Evolutionary conservation across 2,113 vertebrate genomes (phyloP).

Genomic region (Kobus ellipsiprymnus): DNA sequence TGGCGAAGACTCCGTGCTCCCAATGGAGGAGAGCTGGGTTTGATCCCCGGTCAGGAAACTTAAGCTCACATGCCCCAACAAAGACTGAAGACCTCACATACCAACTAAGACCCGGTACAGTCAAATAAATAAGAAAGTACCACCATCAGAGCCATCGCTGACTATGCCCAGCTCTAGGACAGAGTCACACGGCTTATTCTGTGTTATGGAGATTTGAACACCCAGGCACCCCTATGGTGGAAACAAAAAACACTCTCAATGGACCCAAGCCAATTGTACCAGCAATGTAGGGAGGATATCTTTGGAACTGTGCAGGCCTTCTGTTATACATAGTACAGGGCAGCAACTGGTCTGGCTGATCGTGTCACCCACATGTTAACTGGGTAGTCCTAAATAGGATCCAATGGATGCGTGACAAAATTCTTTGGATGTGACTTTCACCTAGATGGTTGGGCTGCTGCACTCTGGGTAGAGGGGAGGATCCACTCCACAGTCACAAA

Average conservation of each 20-base stretch:
- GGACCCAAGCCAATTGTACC: neutral
- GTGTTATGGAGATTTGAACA: neutral
- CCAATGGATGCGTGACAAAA: neutral
- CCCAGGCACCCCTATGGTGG: neutral
- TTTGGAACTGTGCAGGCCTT: neutral
- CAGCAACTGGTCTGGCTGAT: neutral
- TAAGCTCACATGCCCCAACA: neutral
- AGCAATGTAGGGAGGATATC: neutral
- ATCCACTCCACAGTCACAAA: neutral
- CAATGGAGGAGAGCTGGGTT: neutral
- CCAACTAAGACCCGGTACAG: neutral
- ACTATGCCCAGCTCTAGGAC: too few relatives aligned
- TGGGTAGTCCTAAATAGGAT: neutral
- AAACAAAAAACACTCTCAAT: neutral
- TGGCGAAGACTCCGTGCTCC: neutral
- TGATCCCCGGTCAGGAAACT: neutral
- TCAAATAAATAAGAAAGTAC: neutral
- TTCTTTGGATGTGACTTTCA: neutral
- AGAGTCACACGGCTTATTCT: too few relatives aligned
- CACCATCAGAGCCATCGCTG: neutral
- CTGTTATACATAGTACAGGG: neutral
- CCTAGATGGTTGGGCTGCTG: neutral
- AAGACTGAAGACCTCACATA: neutral
- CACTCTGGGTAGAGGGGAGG: neutral
- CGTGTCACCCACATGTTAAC: neutral